These are phyloP conservation scores for Gracilinanus agilis DNA, from an alignment of 2,113 vertebrate species.

Conservation along the genomic window DNA sequence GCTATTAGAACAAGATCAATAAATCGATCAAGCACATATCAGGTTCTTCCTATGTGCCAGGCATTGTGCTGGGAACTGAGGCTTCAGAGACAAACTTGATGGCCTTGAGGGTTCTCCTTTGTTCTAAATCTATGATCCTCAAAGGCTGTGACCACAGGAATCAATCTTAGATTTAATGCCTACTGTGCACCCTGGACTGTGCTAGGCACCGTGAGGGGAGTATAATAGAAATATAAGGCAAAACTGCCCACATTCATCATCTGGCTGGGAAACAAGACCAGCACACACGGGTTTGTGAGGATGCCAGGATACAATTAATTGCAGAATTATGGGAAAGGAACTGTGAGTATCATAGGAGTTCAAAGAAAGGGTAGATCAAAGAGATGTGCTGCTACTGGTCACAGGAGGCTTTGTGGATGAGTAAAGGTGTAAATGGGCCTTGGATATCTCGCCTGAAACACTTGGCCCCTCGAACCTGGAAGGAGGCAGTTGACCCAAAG, in stretches of 20 bases:
- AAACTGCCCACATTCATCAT: neutral
- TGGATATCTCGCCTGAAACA: slow-evolving; percentile 33
- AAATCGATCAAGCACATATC: neutral
- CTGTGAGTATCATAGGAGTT: neutral
- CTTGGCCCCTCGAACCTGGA: slow-evolving; percentile 32
- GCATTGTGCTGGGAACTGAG: neutral
- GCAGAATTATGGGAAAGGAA: neutral
- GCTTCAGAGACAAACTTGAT: no score
- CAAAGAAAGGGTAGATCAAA: slow-evolving; percentile 9
- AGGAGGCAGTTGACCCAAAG: slow-evolving; percentile 34
- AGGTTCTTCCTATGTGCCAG: neutral
- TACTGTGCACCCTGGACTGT: neutral
- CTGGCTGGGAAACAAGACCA: neutral
- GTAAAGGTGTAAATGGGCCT: neutral
- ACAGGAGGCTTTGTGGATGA: neutral
- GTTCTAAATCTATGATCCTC: neutral
- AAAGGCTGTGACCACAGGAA: neutral
- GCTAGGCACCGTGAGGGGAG: neutral
- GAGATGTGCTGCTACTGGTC: neutral
- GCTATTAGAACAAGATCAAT: neutral
- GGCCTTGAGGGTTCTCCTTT: neutral
- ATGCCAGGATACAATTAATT: accelerated
- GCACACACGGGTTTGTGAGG: neutral
- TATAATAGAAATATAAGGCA: neutral
- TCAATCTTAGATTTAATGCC: neutral